phyloP scores from a whole-genome alignment of 2,888 invertebrate species.

The Papilio elwesi region DNA sequence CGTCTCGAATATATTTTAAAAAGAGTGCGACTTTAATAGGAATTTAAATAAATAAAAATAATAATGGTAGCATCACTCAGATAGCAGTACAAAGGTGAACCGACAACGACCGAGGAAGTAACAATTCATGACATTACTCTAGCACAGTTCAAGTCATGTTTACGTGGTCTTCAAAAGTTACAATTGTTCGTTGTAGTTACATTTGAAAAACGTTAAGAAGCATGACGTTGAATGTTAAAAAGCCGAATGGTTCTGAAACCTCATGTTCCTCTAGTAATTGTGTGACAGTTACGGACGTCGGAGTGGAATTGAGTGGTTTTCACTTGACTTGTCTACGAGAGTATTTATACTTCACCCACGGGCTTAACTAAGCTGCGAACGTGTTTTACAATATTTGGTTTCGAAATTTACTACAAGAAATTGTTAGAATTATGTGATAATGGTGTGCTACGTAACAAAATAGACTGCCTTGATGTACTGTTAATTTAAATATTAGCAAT shows the following conservation, averaged over 20 bases:
- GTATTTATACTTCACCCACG: slow-evolving; percentile 20
- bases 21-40: too few species aligned
- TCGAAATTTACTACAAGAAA: neutral
- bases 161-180: neutral
- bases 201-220: neutral
- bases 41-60: too few species aligned
- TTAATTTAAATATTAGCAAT: too few species aligned
- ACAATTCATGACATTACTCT: too few species aligned
- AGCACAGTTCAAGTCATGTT: too few species aligned
- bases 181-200: neutral
- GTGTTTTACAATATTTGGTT: neutral
- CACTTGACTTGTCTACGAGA: slow-evolving; percentile 8
- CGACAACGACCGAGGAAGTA: too few species aligned
- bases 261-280: slow-evolving; percentile 3
- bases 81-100: too few species aligned
- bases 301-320: slow-evolving; percentile 18
- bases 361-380: neutral
- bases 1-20: too few species aligned
- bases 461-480: too few species aligned
- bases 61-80: too few species aligned
- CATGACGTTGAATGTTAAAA: neutral
- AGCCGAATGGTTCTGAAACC: neutral
- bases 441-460: too few species aligned
- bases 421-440: too few species aligned
- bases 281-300: slow-evolving; percentile 17